Base-by-base conservation (phyloP, 2,888 invertebrate species). In the Polymixis lichenea region DNA sequence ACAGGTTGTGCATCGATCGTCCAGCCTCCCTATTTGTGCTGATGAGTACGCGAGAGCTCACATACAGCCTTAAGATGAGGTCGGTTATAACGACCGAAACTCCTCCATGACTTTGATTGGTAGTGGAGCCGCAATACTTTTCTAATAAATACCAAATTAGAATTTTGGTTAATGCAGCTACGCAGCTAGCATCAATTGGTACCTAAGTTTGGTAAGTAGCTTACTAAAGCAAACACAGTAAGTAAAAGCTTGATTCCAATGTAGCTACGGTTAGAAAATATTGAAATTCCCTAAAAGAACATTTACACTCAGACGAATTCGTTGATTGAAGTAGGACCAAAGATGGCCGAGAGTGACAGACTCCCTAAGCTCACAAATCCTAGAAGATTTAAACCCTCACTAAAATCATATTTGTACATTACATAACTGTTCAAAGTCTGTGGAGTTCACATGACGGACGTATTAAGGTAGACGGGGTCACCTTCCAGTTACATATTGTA, bases 401-500 rank as follows among this genome's bases (percentile, higher is more conserved):
- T 61, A 72, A 81, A 76, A 67, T 82, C 38, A 75, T 68, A 74
- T 61, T 75, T 62, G 51, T 75, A 66, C 61, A 15, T 82, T 80
- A 77, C 55, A 66, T 83, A 78, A 83, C 25, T 58, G 61, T 77
- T 70, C 68, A 74, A 78, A 78, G 78, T 85, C 82, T 75, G 66
- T 19, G 9, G 62, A 88, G 86, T 83, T 84, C 89, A 86, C 77
- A 80, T 85, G 77, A 77, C 87, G 88, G 89, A 82, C 89, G 86
- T 82, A 81, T 83, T 81, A 81, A 89, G 86, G 86, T 87, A 88
- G 87, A 86, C 80, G 62, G 76, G 89, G 92, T 92, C 92, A 93
- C 92, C 91, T 92, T 91, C 86, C 78, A 84, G 75, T 86, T 77
- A 68, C 71, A 72, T 56, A 77, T 82, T 76, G 75, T 78, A 84